Evolutionary conservation across 2,888 invertebrate genomes (phyloP), one percentile per base, ranked within the genome.

Genomic region (Rhyacophila evoluta): DNA sequence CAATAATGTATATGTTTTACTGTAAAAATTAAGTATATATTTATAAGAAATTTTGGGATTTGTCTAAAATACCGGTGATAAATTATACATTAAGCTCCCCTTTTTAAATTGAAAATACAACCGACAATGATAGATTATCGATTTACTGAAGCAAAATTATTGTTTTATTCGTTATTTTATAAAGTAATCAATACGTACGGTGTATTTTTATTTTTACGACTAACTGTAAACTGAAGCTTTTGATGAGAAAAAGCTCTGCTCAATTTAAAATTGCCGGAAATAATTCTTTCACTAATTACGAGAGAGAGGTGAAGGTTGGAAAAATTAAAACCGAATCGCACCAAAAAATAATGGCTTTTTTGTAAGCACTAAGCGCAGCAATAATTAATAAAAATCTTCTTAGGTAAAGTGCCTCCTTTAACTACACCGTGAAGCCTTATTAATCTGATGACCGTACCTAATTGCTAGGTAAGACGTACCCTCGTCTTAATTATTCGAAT

Each of bases 401-500:
- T 19, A 55, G 55, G 55, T 55, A 25, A n/a, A 55, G 55, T 19
- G 19, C 55, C 55, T 55, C 15, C 55, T 55, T 55, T 55, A 55
- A 55, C 55, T 19, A 15, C 12, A 19, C 25, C 55, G 19, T 19
- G 55, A 55, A 25, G 15, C 19, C 55, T 55, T 55, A 19, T 55
- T 55, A 55, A 55, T 55, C 25, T 10, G 55, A 55, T 55, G 55
- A 25, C 55, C 55, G 55, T 55, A 55, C 55, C 10, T 55, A 55
- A 55, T 55, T 55, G 55, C 55, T 15, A 55, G 19, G 19, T 4
- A 55, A 55, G 25, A 25, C 55, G 15, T 55, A 55, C 55, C 55
- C 10, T 55, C 55, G 55, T 55, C 55, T 55, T 55, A 55, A 55
- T 55, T 55, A 55, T 55, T 55, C 19, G 25, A 55, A 55, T 55